phyloP scores from a whole-genome alignment of 2,888 invertebrate genomes.

The Dryocosmus kuriphilus region DNA sequence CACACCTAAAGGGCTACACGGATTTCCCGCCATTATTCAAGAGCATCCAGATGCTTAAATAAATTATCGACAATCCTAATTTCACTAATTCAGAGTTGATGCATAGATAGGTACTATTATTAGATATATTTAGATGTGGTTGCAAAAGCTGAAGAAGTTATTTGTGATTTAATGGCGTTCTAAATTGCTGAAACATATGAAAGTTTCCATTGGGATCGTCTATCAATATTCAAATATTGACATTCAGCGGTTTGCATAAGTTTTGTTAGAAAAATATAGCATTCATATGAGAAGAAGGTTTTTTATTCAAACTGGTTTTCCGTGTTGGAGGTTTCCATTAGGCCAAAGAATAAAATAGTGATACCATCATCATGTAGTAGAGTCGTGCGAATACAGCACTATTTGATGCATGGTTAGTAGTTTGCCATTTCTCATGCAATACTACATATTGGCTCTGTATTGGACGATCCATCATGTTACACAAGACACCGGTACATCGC shows the following conservation, averaged over 20 bases:
- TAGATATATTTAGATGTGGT: no score
- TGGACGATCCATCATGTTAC: constrained; percentile 71
- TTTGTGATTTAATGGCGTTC: no score
- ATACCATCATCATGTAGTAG: not conserved
- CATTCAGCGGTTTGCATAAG: not conserved
- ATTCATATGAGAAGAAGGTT: not conserved
- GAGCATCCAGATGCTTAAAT: no score
- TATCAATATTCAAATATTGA: not conserved
- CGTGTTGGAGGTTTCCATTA: not conserved
- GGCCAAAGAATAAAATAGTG: not conserved
- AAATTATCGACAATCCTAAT: no score
- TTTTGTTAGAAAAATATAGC: not conserved
- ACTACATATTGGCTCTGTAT: constrained; percentile 72
- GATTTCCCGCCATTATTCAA: no score
- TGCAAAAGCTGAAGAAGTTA: no score
- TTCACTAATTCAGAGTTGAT: no score
- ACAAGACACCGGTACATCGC: constrained; percentile 70
- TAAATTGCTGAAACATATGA: no score
- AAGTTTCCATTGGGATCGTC: not conserved
- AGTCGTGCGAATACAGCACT: constrained; percentile 40
- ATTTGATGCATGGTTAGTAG: constrained; percentile 71
- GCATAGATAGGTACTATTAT: no score
- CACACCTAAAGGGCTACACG: no score
- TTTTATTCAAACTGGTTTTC: not conserved
- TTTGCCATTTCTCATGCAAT: constrained; percentile 69